Evolutionary conservation across 2,113 vertebrate species (phyloP), one percentile per base, ranked within the genome.

Genomic region (Mesitornis unicolor): DNA sequence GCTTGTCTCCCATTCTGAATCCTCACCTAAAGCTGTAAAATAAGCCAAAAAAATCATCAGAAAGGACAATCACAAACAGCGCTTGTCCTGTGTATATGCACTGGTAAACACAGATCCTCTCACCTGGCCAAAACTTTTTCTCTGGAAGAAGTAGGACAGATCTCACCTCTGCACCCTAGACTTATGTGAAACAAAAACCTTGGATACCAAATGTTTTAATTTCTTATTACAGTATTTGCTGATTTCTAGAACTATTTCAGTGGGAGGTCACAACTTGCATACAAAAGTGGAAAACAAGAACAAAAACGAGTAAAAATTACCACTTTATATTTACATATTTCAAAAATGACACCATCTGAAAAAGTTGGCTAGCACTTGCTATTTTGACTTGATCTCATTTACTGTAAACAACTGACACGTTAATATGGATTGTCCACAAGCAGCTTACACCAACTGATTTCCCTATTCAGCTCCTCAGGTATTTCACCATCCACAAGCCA

Each of bases 1-100:
- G 99, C 98, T 99, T 99, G 98, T 99, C 99, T 98, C 98, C 99
- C 99, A 99, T 99, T 98, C 98, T 99, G 99, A 98, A 98, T 96
- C 60, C 96, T 98, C 98, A 98, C 98, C 97, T 96, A 96, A 97
- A 98, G 98, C 97, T 99, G 97, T 12, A 97, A 97, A 65, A 80
- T 29, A 38, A 96, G 42, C 5, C 60, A 56, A 76, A 54, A n/a
- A 50, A 70, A 59, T 13, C 3, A 75, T 68, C 31, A 96, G 26
- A 67, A 75, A 71, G 28, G 85, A 43, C 9, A 22, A 36, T 28
- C 40, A 68, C 26, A 18, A 19, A 1, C 3, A 63, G 42, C 48
- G 51, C 42, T 48, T 68, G 43, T 24, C 16, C 92, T 60, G 42
- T 26, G 24, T 20, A 60, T 26, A 65, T 76, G 33, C 61, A 68